phyloP scores from a whole-genome alignment of 2,113 vertebrate genomes.

The Myotis lucifugus region DNA sequence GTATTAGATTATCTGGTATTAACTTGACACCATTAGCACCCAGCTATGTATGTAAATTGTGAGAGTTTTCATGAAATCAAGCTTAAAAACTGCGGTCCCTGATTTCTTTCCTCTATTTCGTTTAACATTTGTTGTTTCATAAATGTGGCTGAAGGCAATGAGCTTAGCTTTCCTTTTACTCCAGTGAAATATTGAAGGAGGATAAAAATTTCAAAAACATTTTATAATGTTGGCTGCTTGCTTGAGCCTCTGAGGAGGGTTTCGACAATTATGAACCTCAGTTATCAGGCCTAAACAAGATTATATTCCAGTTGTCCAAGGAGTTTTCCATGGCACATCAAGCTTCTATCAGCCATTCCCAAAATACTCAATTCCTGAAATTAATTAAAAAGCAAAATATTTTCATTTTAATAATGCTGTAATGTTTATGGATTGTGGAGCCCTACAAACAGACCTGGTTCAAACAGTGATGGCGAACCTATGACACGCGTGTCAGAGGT shows the following conservation, averaged over 20 bases:
- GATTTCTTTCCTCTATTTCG: neutral
- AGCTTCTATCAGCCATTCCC: neutral
- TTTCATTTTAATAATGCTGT: neutral
- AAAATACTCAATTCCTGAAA: neutral
- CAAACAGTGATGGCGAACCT: neutral
- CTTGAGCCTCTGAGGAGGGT: neutral
- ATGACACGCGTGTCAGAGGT: too few relatives aligned
- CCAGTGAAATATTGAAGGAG: neutral
- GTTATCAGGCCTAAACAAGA: neutral
- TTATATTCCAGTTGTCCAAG: neutral
- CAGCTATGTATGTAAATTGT: neutral
- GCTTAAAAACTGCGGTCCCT: neutral
- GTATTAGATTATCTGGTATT: neutral
- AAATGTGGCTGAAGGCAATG: neutral
- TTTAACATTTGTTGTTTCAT: neutral
- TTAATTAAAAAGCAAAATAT: neutral
- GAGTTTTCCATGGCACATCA: neutral
- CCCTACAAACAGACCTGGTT: neutral
- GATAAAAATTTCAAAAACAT: neutral
- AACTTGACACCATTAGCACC: neutral
- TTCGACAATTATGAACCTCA: neutral
- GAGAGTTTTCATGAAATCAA: neutral
- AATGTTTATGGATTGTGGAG: neutral
- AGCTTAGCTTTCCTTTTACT: neutral
- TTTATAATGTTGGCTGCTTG: neutral